Evolutionary conservation across 2,888 invertebrate genomes (phyloP), one percentile per base, ranked within the genome.

Genomic region (Amiota mariae): DNA sequence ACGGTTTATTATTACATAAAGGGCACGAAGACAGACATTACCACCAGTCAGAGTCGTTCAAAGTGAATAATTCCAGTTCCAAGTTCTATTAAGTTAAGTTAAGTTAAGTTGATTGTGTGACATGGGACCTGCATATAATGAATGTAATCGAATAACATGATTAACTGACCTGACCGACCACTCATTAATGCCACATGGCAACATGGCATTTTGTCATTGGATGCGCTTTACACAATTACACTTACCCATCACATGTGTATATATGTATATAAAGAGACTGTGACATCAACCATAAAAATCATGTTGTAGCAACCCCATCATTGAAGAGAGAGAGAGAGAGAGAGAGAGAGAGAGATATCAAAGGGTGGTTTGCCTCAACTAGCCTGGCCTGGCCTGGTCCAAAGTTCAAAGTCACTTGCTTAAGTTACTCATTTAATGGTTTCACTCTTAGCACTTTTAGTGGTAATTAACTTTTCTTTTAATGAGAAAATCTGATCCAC

Each of bases 101-200:
- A 3, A 24, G n/a, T n/a, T n/a, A n/a, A n/a, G n/a, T n/a, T n/a
- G n/a, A 24, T 2, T 24, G 24, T 24, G 24, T 24, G 24, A 24
- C 24, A 1, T n/a, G 12, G 15, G 51, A 67, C 57, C 64, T 70
- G 70, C 64, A 24, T 24, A 12, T 71, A 73, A 71, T 73, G 73
- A 57, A 18, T 70, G 13, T 54, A 49, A 67, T 59, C 72, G 75
- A 81, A 84, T 84, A 74, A 77, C 79, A 81, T 86, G 85, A 86
- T 86, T 80, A 84, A 86, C 84, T 86, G 86, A 78, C 82, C 84
- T 15, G 73, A 36, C 36, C 36, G 36, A 36, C 36, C 36, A 36
- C 85, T 83, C 85, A 86, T 84, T 85, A 86, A 75, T 71, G 73
- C 73, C 86, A 79, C 70, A 36, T 36, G 36, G 36, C 36, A 36